Evolutionary conservation across 2,888 invertebrate genomes (phyloP).

Genomic region (Carpatolechia fugitivella): DNA sequence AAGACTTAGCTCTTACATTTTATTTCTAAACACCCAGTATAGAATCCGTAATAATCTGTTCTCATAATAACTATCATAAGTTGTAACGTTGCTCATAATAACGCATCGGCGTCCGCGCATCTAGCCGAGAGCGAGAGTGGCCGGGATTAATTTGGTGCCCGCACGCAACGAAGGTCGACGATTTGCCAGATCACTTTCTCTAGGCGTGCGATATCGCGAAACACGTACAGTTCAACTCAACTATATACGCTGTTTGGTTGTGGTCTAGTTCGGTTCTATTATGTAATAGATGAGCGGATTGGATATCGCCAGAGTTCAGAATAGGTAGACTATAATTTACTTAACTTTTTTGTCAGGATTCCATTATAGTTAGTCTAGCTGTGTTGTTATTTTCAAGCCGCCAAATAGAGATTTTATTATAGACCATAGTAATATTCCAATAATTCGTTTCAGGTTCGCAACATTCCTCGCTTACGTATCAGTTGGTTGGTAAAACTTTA

Average conservation of each 20-base stretch:
- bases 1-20: slow-evolving; percentile 16
- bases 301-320: too few relatives aligned
- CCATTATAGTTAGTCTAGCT: too few relatives aligned
- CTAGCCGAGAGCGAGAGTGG: slow-evolving; percentile 62
- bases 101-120: slow-evolving; percentile 19
- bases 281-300: too few relatives aligned
- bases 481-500: too few relatives aligned
- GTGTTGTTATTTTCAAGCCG: too few relatives aligned
- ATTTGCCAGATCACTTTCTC: slow-evolving; percentile 60
- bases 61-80: slow-evolving; percentile 57
- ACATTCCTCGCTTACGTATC: too few relatives aligned
- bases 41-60: slow-evolving; percentile 49
- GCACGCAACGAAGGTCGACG: slow-evolving; percentile 68
- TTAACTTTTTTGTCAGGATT: too few relatives aligned
- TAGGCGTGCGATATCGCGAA: slow-evolving; percentile 28
- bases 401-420: too few relatives aligned
- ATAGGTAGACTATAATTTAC: too few relatives aligned
- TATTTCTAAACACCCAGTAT: neutral
- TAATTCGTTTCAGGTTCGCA: too few relatives aligned
- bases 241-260: neutral
- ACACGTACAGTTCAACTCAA: neutral
- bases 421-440: too few relatives aligned
- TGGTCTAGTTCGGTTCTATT: too few relatives aligned
- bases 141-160: slow-evolving; percentile 64
- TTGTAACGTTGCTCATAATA: slow-evolving; percentile 43